A percentile compares a stretch with the other conserved stretches of the same genome.
Conservation (phyloP, 1,140 invertebrate genomes). For the Zaprionus taronus region DNA sequence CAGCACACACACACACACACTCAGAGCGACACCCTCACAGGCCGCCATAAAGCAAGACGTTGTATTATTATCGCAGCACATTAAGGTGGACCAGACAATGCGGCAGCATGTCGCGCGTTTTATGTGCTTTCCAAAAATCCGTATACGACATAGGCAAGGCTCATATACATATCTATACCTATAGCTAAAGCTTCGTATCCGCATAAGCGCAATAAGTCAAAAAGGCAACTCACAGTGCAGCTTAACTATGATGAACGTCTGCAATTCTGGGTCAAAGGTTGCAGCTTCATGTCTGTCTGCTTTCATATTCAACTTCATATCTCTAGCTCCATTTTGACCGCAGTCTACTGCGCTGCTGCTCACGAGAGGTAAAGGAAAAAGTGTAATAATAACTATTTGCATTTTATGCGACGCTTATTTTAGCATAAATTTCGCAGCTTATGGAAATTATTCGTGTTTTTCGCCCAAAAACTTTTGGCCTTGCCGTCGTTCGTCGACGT, state of each 20-base stretch:
- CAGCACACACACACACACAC: slow-evolving; percentile 8
- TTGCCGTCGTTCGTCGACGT: slow-evolving; percentile 14
- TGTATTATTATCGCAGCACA: slow-evolving; percentile 69
- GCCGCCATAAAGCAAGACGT: slow-evolving; percentile 17
- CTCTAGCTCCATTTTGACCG: not conserved
- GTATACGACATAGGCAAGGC: slow-evolving; percentile 20
- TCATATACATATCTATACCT: slow-evolving; percentile 31
- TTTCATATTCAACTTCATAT: not conserved
- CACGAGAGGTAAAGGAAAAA: slow-evolving; percentile 46
- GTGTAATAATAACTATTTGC: slow-evolving; percentile 82
- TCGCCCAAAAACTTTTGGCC: slow-evolving; percentile 42
- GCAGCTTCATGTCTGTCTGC: not conserved
- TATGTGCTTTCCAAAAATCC: slow-evolving; percentile 30
- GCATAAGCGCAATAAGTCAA: slow-evolving; percentile 57
- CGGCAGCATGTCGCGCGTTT: not conserved
- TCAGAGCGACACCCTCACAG: slow-evolving; percentile 12
- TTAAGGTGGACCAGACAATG: slow-evolving; percentile 35
- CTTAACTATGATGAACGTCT: slow-evolving; percentile 70
- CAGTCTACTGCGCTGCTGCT: not conserved
- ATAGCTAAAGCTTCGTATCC: slow-evolving; percentile 68
- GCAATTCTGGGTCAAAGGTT: slow-evolving; percentile 19
- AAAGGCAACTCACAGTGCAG: slow-evolving; percentile 29
- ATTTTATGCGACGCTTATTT: slow-evolving; percentile 82
- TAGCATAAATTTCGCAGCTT: slow-evolving; percentile 80
- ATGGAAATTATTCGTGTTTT: slow-evolving; percentile 77